phyloP scores from a whole-genome alignment of 2,113 vertebrate species.

The Cyanistes caeruleus region DNA sequence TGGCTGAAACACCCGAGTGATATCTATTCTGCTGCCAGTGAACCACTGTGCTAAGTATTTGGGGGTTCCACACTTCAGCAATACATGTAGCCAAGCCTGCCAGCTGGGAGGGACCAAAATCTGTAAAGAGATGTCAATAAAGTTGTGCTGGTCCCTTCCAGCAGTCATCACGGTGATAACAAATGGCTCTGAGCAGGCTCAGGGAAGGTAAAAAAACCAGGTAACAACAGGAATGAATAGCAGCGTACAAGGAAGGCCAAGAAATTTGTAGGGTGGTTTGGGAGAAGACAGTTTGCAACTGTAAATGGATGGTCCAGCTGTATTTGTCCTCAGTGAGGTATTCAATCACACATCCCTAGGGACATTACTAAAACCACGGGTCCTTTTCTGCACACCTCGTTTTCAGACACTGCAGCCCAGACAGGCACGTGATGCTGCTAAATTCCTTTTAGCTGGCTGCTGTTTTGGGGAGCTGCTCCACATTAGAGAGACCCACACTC shows the following conservation, averaged over 20 bases:
- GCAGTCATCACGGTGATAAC: background rate
- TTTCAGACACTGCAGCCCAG: background rate
- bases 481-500: background rate
- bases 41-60: background rate
- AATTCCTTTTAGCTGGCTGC: background rate
- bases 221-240: background rate
- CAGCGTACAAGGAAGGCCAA: background rate
- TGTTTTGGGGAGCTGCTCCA: background rate
- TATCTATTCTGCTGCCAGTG: background rate
- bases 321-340: background rate
- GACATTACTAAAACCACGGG: fast-evolving
- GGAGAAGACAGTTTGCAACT: background rate
- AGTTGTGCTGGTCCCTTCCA: background rate
- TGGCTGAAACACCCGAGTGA: background rate
- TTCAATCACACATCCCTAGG: background rate
- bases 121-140: background rate
- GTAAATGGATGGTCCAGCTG: background rate
- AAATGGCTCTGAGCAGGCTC: background rate
- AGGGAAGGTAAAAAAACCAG: background rate
- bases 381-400: background rate
- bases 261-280: background rate
- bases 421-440: background rate
- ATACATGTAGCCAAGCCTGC: background rate
- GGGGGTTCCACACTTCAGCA: background rate
- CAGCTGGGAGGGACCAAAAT: background rate